These are phyloP conservation scores for Otocyon megalotis DNA, from an alignment of 2,113 vertebrate species.

Conservation along the genomic window DNA sequence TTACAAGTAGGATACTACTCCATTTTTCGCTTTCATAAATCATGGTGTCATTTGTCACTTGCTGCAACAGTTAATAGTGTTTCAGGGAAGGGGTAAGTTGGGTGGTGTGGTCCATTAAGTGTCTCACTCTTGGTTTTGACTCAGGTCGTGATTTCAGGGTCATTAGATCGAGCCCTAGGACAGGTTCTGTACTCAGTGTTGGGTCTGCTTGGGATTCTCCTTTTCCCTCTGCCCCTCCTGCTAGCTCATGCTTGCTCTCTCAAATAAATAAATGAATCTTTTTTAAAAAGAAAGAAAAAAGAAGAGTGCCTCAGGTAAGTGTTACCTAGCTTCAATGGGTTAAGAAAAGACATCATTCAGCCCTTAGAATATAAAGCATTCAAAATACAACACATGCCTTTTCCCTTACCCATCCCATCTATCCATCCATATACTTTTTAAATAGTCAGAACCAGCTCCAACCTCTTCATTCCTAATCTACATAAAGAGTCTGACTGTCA, in stretches of 20 bases:
- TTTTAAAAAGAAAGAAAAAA: not conserved
- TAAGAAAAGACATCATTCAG: not conserved
- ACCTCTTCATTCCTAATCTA: not conserved
- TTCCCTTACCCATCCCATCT: not conserved
- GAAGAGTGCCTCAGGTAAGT: not conserved
- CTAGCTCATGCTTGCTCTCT: not conserved
- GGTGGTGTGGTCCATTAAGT: not conserved
- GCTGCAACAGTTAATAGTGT: not conserved
- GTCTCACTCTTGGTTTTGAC: not conserved
- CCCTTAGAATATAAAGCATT: not conserved
- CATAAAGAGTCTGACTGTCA: not conserved
- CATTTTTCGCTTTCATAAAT: not conserved
- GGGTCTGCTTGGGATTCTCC: not conserved
- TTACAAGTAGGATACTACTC: not conserved
- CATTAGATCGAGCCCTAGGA: not conserved
- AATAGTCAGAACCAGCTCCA: not conserved
- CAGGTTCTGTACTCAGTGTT: not conserved
- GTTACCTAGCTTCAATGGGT: not conserved
- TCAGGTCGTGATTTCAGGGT: not conserved
- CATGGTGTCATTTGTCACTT: not conserved
- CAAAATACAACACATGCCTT: not conserved
- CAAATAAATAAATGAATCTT: not conserved
- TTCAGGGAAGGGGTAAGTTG: not conserved
- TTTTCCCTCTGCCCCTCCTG: not conserved
- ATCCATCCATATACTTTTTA: not conserved